Percentiles rank a stretch among this genome's conserved stretches.
phyloP scores from a whole-genome alignment of 1,140 invertebrate species.

The Brachionus koreanus region DNA sequence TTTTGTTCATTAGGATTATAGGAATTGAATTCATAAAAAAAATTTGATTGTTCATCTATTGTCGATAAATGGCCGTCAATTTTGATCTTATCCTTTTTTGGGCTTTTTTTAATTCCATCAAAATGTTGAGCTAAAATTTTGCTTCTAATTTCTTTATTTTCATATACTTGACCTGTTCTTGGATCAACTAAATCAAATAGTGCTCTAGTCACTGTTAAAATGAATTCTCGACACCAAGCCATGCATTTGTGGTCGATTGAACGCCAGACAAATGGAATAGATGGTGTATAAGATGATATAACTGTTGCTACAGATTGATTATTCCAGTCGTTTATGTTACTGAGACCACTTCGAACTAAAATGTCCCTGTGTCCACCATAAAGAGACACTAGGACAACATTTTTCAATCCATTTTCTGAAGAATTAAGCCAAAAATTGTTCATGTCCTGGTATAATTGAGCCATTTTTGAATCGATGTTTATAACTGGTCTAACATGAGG shows the following conservation, averaged over 20 bases:
- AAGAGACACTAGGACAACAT: slow-evolving; percentile 11
- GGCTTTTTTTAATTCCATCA: background rate
- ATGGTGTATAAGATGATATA: slow-evolving; percentile 21
- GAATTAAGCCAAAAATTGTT: slow-evolving; percentile 21
- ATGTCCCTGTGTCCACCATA: slow-evolving; percentile 31
- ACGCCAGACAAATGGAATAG: slow-evolving; percentile 35
- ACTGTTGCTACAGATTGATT: background rate
- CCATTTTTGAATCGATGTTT: background rate
- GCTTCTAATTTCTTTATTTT: background rate
- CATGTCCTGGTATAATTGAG: background rate
- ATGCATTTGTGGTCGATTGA: slow-evolving; percentile 45
- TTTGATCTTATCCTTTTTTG: background rate
- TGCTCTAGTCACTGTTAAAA: slow-evolving; percentile 21
- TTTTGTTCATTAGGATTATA: background rate
- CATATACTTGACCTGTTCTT: slow-evolving; percentile 3
- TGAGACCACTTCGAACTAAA: slow-evolving; percentile 5
- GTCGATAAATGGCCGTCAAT: background rate
- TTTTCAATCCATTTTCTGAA: background rate
- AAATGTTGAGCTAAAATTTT: slow-evolving; percentile 10
- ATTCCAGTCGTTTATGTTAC: slow-evolving; percentile 12
- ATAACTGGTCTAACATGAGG: slow-evolving; percentile 36
- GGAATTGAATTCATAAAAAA: background rate
- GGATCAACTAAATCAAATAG: slow-evolving; percentile 39
- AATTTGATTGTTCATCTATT: background rate
- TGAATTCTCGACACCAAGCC: slow-evolving; percentile 44